Evolutionary conservation across 2,888 invertebrate species (phyloP).

Genomic region (Andrena camellia): DNA sequence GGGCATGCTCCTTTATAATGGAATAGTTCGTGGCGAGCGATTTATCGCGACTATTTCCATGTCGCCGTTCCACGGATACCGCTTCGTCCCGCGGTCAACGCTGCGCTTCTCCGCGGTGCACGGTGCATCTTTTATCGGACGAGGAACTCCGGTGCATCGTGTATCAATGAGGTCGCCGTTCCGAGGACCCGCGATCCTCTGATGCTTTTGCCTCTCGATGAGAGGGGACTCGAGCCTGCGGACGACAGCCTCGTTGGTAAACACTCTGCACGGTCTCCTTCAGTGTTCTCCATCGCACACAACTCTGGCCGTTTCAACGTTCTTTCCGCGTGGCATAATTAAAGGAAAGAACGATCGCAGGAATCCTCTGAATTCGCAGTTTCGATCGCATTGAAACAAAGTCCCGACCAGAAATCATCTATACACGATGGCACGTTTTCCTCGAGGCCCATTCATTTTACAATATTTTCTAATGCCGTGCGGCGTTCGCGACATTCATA

Average conservation of each 20-base stretch:
- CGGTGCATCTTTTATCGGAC: conserved; percentile 59
- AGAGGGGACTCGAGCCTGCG: not conserved
- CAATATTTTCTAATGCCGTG: not conserved
- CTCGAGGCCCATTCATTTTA: no score
- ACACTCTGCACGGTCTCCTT: not conserved
- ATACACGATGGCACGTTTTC: not conserved
- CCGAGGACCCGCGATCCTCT: conserved; percentile 44
- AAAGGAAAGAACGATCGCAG: no score
- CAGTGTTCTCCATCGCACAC: not conserved
- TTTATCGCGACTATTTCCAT: conserved; percentile 84
- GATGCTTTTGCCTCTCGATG: conserved; percentile 19
- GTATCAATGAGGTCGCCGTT: conserved; percentile 64
- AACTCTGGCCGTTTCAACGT: no score
- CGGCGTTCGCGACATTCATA: not conserved
- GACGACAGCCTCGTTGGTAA: not conserved
- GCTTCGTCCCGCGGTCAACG: conserved; percentile 66
- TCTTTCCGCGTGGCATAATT: no score
- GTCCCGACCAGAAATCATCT: not conserved
- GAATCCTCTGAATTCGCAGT: no score
- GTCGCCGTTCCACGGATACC: conserved; percentile 76
- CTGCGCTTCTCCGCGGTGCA: conserved; percentile 53
- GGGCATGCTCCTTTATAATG: conserved; percentile 82
- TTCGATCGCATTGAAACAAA: no score
- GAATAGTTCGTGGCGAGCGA: conserved; percentile 83
- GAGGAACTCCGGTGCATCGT: conserved; percentile 53